Conservation (phyloP, 2,888 invertebrate genomes). For the Poecilobothrus nobilitatus region DNA sequence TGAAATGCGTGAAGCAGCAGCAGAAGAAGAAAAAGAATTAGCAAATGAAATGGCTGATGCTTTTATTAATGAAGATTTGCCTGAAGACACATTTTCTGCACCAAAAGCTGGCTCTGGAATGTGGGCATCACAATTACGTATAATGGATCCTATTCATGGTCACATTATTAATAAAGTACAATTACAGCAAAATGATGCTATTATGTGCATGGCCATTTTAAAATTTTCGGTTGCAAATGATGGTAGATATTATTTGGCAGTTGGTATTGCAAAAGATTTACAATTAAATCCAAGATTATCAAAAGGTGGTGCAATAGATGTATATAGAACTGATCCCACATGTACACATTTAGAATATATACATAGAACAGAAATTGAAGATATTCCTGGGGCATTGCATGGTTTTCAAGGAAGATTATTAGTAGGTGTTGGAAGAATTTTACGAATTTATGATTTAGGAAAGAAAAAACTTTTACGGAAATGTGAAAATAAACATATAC, state of each 20-base stretch:
- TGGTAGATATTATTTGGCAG: conserved; percentile 54
- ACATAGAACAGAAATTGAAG: conserved; percentile 89
- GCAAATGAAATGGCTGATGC: conserved; percentile 97
- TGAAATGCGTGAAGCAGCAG: conserved; percentile 96
- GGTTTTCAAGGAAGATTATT: conserved; percentile 85
- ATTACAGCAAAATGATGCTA: conserved; percentile 93
- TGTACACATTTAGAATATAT: conserved; percentile 82
- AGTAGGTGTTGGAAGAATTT: conserved; percentile 84
- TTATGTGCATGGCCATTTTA: conserved; percentile 75
- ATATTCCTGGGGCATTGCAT: conserved; percentile 81
- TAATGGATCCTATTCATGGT: conserved; percentile 78
- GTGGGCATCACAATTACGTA: conserved; percentile 89
- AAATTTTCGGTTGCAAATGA: conserved; percentile 60
- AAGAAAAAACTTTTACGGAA: conserved; percentile 92
- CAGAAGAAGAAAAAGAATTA: conserved; percentile 88
- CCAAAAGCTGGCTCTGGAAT: conserved; percentile 92
- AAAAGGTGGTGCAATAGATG: conserved; percentile 74
- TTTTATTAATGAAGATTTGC: conserved; percentile 86
- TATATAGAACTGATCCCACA: conserved; percentile 61
- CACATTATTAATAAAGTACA: conserved; percentile 68
- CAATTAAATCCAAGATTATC: conserved; percentile 80
- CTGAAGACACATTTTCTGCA: conserved; percentile 89
- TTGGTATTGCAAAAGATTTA: conserved; percentile 87
- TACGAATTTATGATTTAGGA: conserved; percentile 92
- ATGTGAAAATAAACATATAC: conserved; percentile 96